phyloP scores from a whole-genome alignment of 2,113 vertebrate genomes.

The Campylorhamphus procurvoides region DNA sequence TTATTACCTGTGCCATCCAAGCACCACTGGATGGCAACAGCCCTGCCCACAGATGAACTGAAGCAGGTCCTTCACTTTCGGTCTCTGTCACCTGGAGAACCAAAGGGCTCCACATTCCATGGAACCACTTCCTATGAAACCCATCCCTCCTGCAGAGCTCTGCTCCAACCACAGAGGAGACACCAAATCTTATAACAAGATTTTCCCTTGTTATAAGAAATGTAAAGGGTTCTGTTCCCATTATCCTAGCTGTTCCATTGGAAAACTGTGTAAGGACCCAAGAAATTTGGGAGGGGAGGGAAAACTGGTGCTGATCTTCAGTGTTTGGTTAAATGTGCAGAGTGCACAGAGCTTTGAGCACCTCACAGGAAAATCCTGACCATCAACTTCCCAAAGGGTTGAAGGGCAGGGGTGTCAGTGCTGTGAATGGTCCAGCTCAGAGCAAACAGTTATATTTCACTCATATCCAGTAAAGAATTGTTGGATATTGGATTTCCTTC shows the following conservation, averaged over 20 bases:
- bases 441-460: not conserved
- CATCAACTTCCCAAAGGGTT: not conserved
- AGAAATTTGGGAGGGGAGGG: not conserved
- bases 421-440: not conserved
- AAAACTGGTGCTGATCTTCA: not conserved
- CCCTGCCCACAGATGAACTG: not conserved
- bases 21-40: not conserved
- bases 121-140: not conserved
- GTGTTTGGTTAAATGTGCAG: not conserved
- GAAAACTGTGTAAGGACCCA: fast-evolving
- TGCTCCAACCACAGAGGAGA: not conserved
- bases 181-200: not conserved
- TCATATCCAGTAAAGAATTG: not conserved
- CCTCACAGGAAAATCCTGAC: not conserved
- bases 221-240: not conserved
- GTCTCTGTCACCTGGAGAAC: not conserved
- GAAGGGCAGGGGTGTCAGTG: not conserved
- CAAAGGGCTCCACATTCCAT: not conserved
- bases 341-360: not conserved
- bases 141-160: not conserved
- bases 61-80: not conserved
- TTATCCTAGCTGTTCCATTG: not conserved
- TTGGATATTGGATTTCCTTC: not conserved
- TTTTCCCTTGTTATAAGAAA: not conserved
- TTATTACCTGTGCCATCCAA: not conserved